A percentile compares a stretch with the other conserved stretches of the same genome.
Evolutionary conservation across 2,797 vertebrate genomes (phyloP).

Genomic region (Monodelphis domestica): DNA sequence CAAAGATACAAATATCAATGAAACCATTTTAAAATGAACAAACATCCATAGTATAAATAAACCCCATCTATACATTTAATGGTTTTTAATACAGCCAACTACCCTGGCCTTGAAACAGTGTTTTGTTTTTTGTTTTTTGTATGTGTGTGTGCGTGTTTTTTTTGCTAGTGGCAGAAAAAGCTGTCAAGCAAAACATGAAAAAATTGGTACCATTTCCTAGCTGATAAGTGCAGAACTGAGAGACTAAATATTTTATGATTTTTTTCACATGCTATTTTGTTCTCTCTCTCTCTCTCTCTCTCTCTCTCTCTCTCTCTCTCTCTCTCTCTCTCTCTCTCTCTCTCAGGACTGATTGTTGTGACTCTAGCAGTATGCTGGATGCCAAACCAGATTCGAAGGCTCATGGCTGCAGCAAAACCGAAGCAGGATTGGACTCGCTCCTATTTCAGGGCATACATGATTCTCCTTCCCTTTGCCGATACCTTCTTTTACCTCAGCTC

Average conservation of each 20-base stretch:
- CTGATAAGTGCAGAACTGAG: conserved; percentile 73
- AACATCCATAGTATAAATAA: conserved; percentile 78
- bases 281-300: neutral
- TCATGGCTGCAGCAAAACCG: conserved; percentile 91
- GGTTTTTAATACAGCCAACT: conserved; percentile 74
- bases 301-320: neutral
- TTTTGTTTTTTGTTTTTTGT: conserved; percentile 55
- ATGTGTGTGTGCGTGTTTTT: too few species aligned
- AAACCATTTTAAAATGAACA: conserved; percentile 79
- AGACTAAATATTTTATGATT: conserved; percentile 49
- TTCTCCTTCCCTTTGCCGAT: conserved; percentile 90
- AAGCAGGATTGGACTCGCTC: conserved; percentile 89
- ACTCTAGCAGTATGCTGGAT: conserved; percentile 94
- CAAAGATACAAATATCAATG: conserved; percentile 68
- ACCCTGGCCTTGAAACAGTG: conserved; percentile 74
- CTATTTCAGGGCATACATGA: conserved; percentile 90
- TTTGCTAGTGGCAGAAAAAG: conserved; percentile 76
- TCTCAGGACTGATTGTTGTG: conserved; percentile 92
- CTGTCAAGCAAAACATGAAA: conserved; percentile 79
- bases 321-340: neutral
- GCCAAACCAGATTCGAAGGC: conserved; percentile 93
- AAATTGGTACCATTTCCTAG: conserved; percentile 77
- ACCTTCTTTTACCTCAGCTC: conserved; percentile 98
- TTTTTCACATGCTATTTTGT: conserved; percentile 31
- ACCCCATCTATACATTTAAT: conserved; percentile 74